phyloP scores from a whole-genome alignment of 2,113 vertebrate species.

The Alligator mississippiensis region DNA sequence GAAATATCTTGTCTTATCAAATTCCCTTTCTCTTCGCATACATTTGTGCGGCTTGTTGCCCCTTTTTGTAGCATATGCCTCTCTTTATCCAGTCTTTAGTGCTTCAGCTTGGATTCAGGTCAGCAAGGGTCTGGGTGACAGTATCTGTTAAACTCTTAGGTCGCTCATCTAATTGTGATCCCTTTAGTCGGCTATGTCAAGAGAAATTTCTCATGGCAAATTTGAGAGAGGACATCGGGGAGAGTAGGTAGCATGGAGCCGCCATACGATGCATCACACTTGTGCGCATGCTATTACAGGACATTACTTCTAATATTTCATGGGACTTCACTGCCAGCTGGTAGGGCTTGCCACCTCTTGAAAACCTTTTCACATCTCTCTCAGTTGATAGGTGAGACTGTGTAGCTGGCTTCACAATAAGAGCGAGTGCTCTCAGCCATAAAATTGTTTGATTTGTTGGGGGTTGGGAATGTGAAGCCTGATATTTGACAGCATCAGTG shows the following conservation, averaged over 20 bases:
- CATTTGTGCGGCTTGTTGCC: not conserved
- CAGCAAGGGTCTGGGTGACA: not conserved
- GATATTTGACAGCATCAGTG: not conserved
- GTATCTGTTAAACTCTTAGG: not conserved
- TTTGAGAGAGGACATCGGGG: not conserved
- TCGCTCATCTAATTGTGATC: not conserved
- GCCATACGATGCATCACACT: not conserved
- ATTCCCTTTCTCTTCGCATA: not conserved
- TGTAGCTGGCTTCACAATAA: not conserved
- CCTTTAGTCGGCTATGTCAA: not conserved
- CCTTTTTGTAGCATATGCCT: not conserved
- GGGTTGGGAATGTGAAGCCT: not conserved
- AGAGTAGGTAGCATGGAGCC: not conserved
- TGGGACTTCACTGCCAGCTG: not conserved
- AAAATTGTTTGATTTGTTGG: not conserved
- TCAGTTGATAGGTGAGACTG: not conserved
- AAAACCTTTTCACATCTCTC: not conserved
- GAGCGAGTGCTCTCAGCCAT: not conserved
- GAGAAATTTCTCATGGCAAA: not conserved
- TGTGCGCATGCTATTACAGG: not conserved
- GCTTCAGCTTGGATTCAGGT: not conserved
- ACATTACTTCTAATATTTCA: fast-evolving
- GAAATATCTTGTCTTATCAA: not conserved
- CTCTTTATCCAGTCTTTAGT: not conserved
- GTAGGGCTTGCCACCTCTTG: not conserved